Evolutionary conservation across 2,888 invertebrate species (phyloP), one percentile per base, ranked within the genome.

Genomic region (Lissocephala sabroskyi): DNA sequence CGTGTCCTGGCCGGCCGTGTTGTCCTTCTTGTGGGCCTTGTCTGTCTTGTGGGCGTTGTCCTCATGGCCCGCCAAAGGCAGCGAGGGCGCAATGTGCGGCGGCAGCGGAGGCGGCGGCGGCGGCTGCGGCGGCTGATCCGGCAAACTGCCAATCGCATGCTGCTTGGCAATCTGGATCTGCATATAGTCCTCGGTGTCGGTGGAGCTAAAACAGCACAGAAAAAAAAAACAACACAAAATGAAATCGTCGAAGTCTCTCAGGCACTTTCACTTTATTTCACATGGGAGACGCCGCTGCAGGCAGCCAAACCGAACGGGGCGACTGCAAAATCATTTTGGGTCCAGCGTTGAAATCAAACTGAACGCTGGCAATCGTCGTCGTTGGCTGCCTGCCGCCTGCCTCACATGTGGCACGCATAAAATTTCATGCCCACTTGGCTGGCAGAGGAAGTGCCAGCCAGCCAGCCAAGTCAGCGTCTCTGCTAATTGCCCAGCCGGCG

Each of bases 151-250:
- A 41, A 66, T 65, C 26, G 71, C 62, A 63, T 79, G 80, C 44
- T 80, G 83, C 52, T 81, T 80, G 56, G 85, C 85, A 48, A 88
- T 87, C 68, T 88, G 87, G 81, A 88, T 88, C 82, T 88, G 88
- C 84, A 88, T 88, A 56, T 85, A 85, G 66, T 85, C 85, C 71
- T 85, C 85, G 48, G 83, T 83, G 41, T 85, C 85, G 23, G 84
- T 83, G 56, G 85, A 85, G 60, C 85, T 85, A 49, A n/a, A n/a
- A n/a, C n/a, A n/a, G n/a, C n/a, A n/a, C n/a, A n/a, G n/a, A n/a
- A n/a, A n/a, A n/a, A n/a, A n/a, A n/a, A n/a, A n/a, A n/a, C n/a
- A n/a, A n/a, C n/a, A n/a, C n/a, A n/a, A n/a, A n/a, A n/a, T n/a
- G n/a, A n/a, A n/a, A n/a, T n/a, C n/a, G n/a, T n/a, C n/a, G 11